Conservation (phyloP, 2,888 invertebrate genomes). For the Sycophila texana region DNA sequence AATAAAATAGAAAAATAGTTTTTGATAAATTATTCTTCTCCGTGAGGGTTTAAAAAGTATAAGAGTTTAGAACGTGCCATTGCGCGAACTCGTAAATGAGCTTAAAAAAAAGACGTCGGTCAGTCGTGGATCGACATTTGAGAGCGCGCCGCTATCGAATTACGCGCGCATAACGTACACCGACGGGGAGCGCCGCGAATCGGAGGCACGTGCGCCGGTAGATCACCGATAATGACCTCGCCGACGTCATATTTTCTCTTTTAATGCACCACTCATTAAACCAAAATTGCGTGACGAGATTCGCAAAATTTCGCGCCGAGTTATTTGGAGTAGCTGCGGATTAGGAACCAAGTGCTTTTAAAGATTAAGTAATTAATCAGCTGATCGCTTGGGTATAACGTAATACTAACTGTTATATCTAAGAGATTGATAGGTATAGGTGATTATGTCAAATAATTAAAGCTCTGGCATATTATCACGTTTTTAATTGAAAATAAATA, state of each 20-base stretch:
- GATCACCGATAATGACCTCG: not conserved
- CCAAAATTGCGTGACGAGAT: not conserved
- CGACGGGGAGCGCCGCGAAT: not conserved
- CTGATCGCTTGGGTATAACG: too few species aligned
- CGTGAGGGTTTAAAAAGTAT: not conserved
- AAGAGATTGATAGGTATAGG: too few species aligned
- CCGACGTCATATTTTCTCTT: not conserved
- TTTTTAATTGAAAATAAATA: too few species aligned
- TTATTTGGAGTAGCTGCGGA: not conserved
- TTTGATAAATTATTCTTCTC: too few species aligned
- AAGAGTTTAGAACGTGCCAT: not conserved
- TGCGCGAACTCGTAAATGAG: not conserved
- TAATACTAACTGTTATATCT: too few species aligned
- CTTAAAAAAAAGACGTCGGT: not conserved
- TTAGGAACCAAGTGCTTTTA: not conserved
- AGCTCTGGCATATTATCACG: too few species aligned
- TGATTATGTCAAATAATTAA: too few species aligned
- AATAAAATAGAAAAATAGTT: too few species aligned
- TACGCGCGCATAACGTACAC: constrained; percentile 1
- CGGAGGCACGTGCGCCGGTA: not conserved
- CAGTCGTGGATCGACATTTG: constrained; percentile 24
- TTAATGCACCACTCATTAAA: too few species aligned
- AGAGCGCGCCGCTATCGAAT: constrained; percentile 38
- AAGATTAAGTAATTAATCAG: too few species aligned
- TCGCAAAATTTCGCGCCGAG: not conserved